These are phyloP conservation scores for Allobates femoralis DNA, from an alignment of 2,797 vertebrate genomes.

Conservation along the genomic window DNA sequence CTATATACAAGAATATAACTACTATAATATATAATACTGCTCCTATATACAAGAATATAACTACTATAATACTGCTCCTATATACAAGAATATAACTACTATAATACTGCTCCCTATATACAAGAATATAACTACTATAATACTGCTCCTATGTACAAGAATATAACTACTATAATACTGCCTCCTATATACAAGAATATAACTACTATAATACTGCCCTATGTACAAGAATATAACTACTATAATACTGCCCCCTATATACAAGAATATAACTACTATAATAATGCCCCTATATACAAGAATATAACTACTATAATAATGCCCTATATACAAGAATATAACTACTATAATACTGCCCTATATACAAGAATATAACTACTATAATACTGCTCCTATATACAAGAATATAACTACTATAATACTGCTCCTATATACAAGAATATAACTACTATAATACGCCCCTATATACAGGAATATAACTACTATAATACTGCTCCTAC, in stretches of 20 bases:
- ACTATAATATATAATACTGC: not conserved
- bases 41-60: not conserved
- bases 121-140: constrained; percentile 4
- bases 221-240: constrained; percentile 22
- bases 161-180: constrained; percentile 30
- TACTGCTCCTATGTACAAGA: constrained; percentile 1
- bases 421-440: not conserved
- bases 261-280: constrained; percentile 9
- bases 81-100: constrained; percentile 4
- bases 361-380: constrained; percentile 14
- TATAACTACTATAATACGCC: constrained; percentile 17
- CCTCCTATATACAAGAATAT: constrained; percentile 3
- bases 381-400: constrained; percentile 19
- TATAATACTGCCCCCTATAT: constrained; percentile 18
- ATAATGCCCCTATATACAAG: not conserved
- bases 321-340: constrained; percentile 11
- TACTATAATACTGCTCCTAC: not conserved
- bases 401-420: constrained; percentile 22
- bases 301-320: constrained; percentile 14
- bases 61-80: constrained; percentile 10
- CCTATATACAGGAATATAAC: constrained; percentile 10
- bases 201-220: constrained; percentile 8
- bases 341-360: constrained; percentile 15
- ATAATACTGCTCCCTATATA: not conserved
- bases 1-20: no score